Evolutionary conservation across 2,797 vertebrate species (phyloP).

Genomic region (Threskiornis aethiopicus): DNA sequence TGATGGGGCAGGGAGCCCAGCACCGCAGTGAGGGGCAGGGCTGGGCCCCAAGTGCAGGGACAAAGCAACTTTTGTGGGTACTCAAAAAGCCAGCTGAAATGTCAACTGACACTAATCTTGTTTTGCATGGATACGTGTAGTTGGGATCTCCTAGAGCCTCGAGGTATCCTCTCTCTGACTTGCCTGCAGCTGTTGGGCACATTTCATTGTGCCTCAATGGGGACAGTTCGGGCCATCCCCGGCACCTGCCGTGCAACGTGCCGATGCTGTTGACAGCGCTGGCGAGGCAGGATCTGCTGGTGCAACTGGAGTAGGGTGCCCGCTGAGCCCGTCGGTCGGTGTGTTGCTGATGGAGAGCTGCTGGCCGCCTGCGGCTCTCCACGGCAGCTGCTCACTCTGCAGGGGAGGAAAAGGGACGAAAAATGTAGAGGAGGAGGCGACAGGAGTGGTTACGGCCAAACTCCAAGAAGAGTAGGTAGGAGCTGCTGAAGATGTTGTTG

Average conservation of each 20-base stretch:
- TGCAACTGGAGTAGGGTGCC: background rate
- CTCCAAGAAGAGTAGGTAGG: background rate
- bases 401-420: background rate
- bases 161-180: background rate
- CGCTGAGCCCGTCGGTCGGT: rapidly evolving
- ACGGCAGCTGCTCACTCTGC: background rate
- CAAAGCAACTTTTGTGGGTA: background rate
- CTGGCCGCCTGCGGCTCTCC: background rate
- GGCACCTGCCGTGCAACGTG: rapidly evolving
- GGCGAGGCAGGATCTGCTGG: background rate
- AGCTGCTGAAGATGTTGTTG: background rate
- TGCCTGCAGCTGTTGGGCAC: background rate
- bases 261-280: background rate
- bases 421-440: background rate
- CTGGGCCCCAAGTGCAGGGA: background rate
- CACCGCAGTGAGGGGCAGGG: background rate
- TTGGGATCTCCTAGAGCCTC: background rate
- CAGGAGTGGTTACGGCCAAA: background rate
- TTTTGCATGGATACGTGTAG: rapidly evolving
- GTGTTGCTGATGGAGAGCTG: background rate
- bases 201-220: background rate
- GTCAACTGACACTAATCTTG: background rate
- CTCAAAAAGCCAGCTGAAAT: background rate
- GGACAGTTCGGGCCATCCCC: background rate
- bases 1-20: background rate